Conservation (phyloP, 2,797 vertebrate genomes). For the Craterocephalus amniculus region DNA sequence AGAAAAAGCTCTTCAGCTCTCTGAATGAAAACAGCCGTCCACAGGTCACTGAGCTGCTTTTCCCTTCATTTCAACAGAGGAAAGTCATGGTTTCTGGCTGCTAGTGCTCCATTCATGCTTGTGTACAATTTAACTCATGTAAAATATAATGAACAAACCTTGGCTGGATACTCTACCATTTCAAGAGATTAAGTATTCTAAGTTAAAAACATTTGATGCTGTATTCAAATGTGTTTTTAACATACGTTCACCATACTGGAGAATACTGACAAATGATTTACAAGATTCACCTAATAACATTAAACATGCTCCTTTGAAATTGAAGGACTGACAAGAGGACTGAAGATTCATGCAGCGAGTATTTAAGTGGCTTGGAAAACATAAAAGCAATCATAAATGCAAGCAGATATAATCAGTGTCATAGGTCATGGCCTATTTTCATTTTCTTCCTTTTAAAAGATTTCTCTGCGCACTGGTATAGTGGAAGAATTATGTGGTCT, state of each 20-base stretch:
- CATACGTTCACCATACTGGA: constrained; percentile 51
- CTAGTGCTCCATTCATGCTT: constrained; percentile 1
- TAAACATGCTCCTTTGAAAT: constrained; percentile 68
- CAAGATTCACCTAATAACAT: constrained; percentile 75
- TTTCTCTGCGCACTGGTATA: constrained; percentile 37
- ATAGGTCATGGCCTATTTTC: constrained; percentile 63
- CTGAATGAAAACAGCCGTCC: constrained; percentile 44
- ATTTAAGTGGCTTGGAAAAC: constrained; percentile 56
- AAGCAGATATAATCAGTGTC: constrained; percentile 74
- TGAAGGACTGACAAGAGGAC: constrained; percentile 40
- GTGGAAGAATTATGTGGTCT: constrained; percentile 44
- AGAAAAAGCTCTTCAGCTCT: constrained; percentile 35
- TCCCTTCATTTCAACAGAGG: constrained; percentile 54
- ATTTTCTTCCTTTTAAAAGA: constrained; percentile 11
- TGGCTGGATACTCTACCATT: constrained; percentile 4
- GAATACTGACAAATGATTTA: constrained; percentile 78
- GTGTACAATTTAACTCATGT: constrained; percentile 17
- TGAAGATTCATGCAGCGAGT: constrained; percentile 42
- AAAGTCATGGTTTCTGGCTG: constrained; percentile 68
- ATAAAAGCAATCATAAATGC: constrained; percentile 50
- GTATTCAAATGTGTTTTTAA: constrained; percentile 42
- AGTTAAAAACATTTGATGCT: constrained; percentile 18
- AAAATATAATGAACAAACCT: constrained; percentile 27
- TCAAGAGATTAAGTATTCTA: constrained; percentile 12
- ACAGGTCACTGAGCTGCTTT: constrained; percentile 65